phyloP scores from a whole-genome alignment of 2,797 vertebrate genomes.

The Apogon talboti region DNA sequence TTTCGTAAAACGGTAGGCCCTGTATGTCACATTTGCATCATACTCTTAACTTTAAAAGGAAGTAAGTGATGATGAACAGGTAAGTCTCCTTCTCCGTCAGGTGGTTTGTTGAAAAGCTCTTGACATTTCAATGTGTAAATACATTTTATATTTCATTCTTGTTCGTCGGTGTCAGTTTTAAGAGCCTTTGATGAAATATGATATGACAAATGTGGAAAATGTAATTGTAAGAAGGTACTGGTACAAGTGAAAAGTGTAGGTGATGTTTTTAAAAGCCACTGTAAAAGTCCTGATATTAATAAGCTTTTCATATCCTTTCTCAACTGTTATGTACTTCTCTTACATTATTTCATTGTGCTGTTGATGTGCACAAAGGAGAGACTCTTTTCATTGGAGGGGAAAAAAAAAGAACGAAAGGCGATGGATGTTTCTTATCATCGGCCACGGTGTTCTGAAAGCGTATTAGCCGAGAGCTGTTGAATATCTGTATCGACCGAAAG shows the following conservation, averaged over 20 bases:
- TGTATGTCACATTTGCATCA: conserved; percentile 37
- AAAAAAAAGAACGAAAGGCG: background rate
- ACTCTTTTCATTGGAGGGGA: conserved; percentile 13
- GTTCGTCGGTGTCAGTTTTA: conserved; percentile 32
- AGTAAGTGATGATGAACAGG: conserved; percentile 5
- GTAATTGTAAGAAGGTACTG: conserved; percentile 23
- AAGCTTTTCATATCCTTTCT: conserved; percentile 33
- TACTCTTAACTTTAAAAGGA: conserved; percentile 49
- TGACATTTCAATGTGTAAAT: conserved; percentile 67
- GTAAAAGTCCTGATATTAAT: conserved; percentile 36
- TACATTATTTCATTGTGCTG: conserved; percentile 43
- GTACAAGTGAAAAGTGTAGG: conserved; percentile 11
- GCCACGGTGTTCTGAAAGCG: background rate
- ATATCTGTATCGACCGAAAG: conserved; percentile 1
- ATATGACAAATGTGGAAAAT: conserved; percentile 24
- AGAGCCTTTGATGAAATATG: conserved; percentile 43
- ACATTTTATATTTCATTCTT: conserved; percentile 60
- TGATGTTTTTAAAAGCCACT: conserved; percentile 21
- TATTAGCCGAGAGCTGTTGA: conserved; percentile 3
- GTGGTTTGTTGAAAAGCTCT: background rate
- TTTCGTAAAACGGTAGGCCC: conserved; percentile 24
- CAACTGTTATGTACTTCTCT: conserved; percentile 49
- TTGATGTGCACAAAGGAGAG: conserved; percentile 34
- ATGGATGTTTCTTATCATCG: conserved; percentile 12
- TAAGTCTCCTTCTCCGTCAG: conserved; percentile 4